A percentile compares a stretch with the other conserved stretches of the same genome.
These are phyloP conservation scores for Arge pagana DNA, from an alignment of 2,888 invertebrate species.

Conservation along the genomic window DNA sequence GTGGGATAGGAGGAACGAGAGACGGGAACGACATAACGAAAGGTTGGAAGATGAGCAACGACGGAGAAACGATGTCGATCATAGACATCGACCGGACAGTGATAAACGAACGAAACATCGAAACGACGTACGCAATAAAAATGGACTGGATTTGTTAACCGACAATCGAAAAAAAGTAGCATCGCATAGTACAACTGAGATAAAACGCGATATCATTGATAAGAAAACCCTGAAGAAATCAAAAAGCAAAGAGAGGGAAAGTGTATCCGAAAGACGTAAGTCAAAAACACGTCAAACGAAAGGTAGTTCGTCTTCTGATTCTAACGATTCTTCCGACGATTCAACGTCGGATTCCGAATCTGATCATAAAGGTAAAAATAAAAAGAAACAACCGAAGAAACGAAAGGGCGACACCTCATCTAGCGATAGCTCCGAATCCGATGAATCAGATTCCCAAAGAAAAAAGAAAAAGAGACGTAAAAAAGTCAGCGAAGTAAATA, in stretches of 20 bases:
- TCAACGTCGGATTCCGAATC: constrained; percentile 16
- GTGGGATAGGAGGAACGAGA: no score
- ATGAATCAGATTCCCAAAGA: constrained; percentile 15
- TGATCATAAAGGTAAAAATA: constrained; percentile 26
- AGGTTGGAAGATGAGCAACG: constrained; percentile 19
- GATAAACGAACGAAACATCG: constrained; percentile 21
- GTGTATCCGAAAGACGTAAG: constrained; percentile 15
- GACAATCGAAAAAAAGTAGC: constrained; percentile 17
- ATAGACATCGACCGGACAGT: constrained; percentile 22
- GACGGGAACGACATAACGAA: constrained; percentile 15
- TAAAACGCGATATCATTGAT: constrained; percentile 10
- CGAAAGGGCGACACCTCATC: constrained; percentile 6
- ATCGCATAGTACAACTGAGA: constrained; percentile 1
- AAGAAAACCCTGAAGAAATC: constrained; percentile 12
- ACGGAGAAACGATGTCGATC: constrained; percentile 23
- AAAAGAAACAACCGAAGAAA: constrained; percentile 17
- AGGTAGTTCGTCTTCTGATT: constrained; percentile 18
- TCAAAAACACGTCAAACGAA: constrained; percentile 1
- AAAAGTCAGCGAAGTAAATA: constrained; percentile 7
- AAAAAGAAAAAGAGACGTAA: constrained; percentile 18
- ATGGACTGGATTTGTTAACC: constrained; percentile 1
- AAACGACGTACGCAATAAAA: constrained; percentile 2
- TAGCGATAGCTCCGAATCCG: constrained; percentile 19
- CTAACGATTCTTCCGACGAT: constrained; percentile 14
- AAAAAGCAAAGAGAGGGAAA: constrained; percentile 20